Conservation (phyloP, 37 sponge, comb jelly and placozoan genomes). For the Diacarnus erythraeanus region DNA sequence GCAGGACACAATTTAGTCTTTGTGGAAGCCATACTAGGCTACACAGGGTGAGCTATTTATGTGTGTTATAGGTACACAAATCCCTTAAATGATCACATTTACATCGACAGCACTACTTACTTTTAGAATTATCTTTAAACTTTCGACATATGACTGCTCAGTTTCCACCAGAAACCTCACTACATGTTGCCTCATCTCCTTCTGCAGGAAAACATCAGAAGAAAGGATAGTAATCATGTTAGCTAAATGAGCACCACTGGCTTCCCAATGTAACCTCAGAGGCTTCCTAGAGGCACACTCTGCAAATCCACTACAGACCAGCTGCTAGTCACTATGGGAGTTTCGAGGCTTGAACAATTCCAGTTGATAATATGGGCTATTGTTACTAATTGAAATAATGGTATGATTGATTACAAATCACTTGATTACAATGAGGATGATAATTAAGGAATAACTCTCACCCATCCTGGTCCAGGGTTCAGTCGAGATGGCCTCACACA, state of each 20-base stretch:
- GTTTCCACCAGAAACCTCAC: constrained; percentile 76
- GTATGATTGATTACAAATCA: too few species aligned
- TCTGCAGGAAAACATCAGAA: too few species aligned
- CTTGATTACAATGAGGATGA: too few species aligned
- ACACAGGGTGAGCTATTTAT: too few species aligned
- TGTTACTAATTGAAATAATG: too few species aligned
- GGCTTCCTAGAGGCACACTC: neutral
- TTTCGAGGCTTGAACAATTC: too few species aligned
- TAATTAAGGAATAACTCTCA: too few species aligned
- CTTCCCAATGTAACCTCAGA: neutral
- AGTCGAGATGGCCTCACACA: constrained; percentile 13
- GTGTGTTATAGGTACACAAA: too few species aligned
- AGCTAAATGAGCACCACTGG: neutral
- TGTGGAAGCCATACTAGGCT: too few species aligned
- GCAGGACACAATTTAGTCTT: too few species aligned
- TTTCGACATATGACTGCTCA: constrained; percentile 73
- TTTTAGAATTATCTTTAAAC: constrained; percentile 65
- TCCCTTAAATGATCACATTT: neutral
- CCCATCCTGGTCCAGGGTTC: constrained; percentile 30
- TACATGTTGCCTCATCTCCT: constrained; percentile 75
- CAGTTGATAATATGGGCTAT: too few species aligned
- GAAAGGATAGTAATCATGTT: neutral
- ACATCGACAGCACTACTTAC: constrained; percentile 42
- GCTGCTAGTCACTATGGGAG: too few species aligned
- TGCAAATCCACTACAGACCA: neutral